Percentiles rank a stretch among this genome's conserved stretches.
These are phyloP conservation scores for Diploscapter pachys DNA, from an alignment of 1,140 invertebrate genomes.

Conservation along the genomic window DNA sequence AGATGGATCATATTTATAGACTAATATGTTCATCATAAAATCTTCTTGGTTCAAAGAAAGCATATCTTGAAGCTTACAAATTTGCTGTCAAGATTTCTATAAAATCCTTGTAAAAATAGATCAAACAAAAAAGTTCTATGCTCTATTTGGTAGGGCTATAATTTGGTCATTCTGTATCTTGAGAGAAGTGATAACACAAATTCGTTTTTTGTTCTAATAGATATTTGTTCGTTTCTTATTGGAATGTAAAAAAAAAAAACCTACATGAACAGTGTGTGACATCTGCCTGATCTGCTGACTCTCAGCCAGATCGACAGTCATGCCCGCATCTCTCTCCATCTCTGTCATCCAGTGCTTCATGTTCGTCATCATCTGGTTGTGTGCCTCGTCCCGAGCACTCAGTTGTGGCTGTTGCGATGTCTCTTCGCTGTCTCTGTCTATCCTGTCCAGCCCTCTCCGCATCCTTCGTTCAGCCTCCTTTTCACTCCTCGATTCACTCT, in stretches of 20 bases:
- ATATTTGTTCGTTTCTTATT: background rate
- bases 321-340: conserved; percentile 46
- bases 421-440: background rate
- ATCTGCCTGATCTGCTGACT: conserved; percentile 41
- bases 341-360: conserved; percentile 49
- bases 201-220: no score
- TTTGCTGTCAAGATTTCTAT: no score
- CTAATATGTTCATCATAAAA: no score
- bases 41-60: no score
- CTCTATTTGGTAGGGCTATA: no score
- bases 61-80: no score
- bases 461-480: conserved; percentile 2
- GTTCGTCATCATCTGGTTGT: conserved; percentile 38
- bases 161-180: no score
- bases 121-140: no score
- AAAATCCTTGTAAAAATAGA: no score
- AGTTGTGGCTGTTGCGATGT: conserved; percentile 1
- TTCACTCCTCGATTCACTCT: background rate
- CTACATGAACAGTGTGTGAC: conserved; percentile 35
- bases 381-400: conserved; percentile 1
- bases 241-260: background rate
- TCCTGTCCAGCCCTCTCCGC: conserved; percentile 5
- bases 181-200: no score
- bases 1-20: no score
- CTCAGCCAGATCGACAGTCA: conserved; percentile 51